Evolutionary conservation across 2,113 vertebrate genomes (phyloP).

Genomic region (Bufo gargarizans): DNA sequence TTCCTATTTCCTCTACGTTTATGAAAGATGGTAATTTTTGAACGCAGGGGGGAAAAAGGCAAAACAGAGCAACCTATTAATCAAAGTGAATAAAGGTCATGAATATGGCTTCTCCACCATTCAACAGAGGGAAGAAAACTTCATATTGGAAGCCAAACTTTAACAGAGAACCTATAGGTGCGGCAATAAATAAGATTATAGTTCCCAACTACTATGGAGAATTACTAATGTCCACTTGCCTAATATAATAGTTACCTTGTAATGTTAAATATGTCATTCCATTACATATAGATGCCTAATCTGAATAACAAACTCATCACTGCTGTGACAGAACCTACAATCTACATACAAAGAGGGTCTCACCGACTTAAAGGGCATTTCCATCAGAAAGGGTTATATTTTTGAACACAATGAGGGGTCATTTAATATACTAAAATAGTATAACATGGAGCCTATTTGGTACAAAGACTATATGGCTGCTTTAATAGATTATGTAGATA

Average conservation of each 20-base stretch:
- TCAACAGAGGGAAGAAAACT: slow-evolving; percentile 51
- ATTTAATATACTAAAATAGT: too few species aligned
- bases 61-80: slow-evolving; percentile 71
- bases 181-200: neutral
- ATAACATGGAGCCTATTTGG: too few species aligned
- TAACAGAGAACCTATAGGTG: neutral
- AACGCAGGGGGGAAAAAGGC: slow-evolving; percentile 67
- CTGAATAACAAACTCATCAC: too few species aligned
- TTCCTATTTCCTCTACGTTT: slow-evolving; percentile 67
- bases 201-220: neutral
- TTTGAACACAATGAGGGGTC: too few species aligned
- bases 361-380: too few species aligned
- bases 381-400: too few species aligned
- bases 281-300: too few species aligned
- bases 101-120: slow-evolving; percentile 54
- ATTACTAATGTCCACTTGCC: neutral
- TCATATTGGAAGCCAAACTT: slow-evolving; percentile 56
- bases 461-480: too few species aligned
- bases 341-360: too few species aligned
- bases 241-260: neutral
- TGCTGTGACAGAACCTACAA: too few species aligned
- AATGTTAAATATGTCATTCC: neutral
- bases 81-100: slow-evolving; percentile 70
- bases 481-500: too few species aligned
- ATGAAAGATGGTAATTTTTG: slow-evolving; percentile 82